Conservation (phyloP, 2,113 vertebrate genomes). For the Anser brachyrhynchus region DNA sequence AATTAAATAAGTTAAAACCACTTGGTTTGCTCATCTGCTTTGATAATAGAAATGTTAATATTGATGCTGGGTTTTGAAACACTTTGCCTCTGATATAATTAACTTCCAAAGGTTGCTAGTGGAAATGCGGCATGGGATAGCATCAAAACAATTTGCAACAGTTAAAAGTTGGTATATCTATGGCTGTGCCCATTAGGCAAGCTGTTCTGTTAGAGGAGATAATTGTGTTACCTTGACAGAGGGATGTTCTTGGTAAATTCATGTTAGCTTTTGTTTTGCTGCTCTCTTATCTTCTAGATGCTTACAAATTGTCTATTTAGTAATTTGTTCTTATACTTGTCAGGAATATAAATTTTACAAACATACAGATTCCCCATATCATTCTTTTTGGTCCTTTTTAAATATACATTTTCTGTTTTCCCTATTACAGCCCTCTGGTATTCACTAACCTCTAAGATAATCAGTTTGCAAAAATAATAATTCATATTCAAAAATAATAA, state of each 20-base stretch:
- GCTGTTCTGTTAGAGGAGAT: not conserved
- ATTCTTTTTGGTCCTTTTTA: not conserved
- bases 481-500: no score
- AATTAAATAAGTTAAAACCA: not conserved
- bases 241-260: not conserved
- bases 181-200: not conserved
- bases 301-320: not conserved
- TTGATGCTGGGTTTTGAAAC: not conserved
- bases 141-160: not conserved
- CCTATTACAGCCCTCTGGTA: not conserved
- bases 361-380: not conserved
- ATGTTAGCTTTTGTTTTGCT: not conserved
- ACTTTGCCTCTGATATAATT: not conserved
- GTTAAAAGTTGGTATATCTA: not conserved
- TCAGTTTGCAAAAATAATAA: not conserved
- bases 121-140: not conserved
- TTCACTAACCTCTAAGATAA: not conserved
- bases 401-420: not conserved
- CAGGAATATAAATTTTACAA: not conserved
- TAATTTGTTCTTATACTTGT: not conserved
- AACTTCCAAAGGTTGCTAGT: not conserved
- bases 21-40: not conserved
- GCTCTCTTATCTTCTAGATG: not conserved
- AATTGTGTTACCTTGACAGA: not conserved
- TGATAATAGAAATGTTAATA: not conserved